Conservation (phyloP, 2,888 invertebrate genomes). For the Ganaspis brasiliensis region DNA sequence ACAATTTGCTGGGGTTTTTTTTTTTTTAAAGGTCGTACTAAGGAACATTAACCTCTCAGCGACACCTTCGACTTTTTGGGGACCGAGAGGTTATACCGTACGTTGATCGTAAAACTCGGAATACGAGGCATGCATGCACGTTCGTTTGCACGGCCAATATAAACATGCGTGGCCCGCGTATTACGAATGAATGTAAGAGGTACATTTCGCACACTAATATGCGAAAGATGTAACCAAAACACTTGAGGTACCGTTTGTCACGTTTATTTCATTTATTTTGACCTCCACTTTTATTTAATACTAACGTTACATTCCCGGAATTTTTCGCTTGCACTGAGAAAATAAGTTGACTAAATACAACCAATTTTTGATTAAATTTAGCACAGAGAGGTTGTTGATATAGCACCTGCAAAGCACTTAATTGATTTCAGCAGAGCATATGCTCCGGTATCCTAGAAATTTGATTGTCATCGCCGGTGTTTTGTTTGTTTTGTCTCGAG, state of each 20-base stretch:
- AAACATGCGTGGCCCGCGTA: slow-evolving; percentile 20
- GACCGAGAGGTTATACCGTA: slow-evolving; percentile 25
- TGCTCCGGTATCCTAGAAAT: no score
- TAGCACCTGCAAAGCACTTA: no score
- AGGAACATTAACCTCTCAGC: slow-evolving; percentile 25
- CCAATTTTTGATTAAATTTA: no score
- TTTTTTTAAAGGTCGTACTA: background rate
- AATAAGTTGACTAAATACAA: no score
- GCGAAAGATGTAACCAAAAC: background rate
- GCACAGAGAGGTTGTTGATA: no score
- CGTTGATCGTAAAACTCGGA: slow-evolving; percentile 16
- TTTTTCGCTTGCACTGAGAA: no score
- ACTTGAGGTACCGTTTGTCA: slow-evolving; percentile 3
- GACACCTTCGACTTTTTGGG: slow-evolving; percentile 33
- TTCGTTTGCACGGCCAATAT: background rate
- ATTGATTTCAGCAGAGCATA: no score
- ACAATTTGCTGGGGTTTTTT: slow-evolving; percentile 13
- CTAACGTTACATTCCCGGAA: no score
- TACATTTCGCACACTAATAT: background rate
- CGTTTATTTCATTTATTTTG: background rate
- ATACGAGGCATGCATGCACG: slow-evolving; percentile 28
- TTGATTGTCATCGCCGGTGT: no score
- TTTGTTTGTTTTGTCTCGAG: no score
- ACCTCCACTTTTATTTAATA: background rate
- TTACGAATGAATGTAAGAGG: background rate